phyloP scores from a whole-genome alignment of 2,888 invertebrate species.

The Coenonympha arcania region DNA sequence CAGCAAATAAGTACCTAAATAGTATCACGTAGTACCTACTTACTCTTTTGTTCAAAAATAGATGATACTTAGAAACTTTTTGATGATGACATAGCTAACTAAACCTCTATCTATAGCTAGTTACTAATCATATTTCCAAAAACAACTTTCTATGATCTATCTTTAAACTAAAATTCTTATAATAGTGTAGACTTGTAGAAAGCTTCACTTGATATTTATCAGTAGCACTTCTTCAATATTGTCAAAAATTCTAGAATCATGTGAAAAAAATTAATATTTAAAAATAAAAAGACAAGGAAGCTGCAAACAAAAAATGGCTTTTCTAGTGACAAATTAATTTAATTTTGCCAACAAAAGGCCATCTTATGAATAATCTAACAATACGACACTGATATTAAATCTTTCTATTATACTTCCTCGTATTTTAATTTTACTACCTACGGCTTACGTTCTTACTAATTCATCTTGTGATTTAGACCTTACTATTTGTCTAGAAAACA shows the following conservation, averaged over 20 bases:
- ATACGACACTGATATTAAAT: conserved; percentile 9
- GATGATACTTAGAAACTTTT: no score
- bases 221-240: background rate
- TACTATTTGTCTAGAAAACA: no score
- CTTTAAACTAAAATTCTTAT: no score
- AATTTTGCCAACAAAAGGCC: conserved; percentile 14
- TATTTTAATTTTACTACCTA: conserved; percentile 13
- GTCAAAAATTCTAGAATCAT: background rate
- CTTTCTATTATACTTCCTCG: background rate
- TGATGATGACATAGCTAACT: no score
- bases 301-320: background rate
- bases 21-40: background rate
- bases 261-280: conserved; percentile 13
- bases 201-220: background rate
- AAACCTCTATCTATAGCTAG: no score
- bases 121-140: no score
- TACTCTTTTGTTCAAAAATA: no score
- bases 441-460: background rate
- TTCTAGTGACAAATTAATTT: conserved; percentile 13
- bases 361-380: conserved; percentile 7
- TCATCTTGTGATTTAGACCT: conserved; percentile 3
- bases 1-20: no score
- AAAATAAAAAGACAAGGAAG: conserved; percentile 3
- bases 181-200: background rate
- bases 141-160: no score